phyloP scores from a whole-genome alignment of 2,113 vertebrate species.

The Malurus alboscapulatus region DNA sequence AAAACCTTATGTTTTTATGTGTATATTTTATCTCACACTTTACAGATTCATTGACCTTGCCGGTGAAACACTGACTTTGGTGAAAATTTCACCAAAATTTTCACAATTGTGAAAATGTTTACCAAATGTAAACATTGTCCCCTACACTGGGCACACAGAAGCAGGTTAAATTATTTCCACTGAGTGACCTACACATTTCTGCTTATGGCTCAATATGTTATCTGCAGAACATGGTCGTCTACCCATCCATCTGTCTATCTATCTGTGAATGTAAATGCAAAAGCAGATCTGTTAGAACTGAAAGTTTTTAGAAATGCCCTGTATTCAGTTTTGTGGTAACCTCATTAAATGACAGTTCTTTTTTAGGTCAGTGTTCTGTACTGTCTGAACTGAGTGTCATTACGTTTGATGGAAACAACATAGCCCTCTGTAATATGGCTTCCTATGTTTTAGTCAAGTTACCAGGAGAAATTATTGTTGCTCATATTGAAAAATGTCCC shows the following conservation, averaged over 20 bases:
- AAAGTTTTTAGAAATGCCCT: background rate
- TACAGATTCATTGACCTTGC: background rate
- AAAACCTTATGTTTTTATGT: background rate
- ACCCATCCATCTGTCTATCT: background rate
- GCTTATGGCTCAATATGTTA: background rate
- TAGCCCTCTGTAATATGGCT: slow-evolving; percentile 90
- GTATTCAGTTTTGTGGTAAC: background rate
- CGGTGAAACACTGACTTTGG: background rate
- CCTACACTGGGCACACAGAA: background rate
- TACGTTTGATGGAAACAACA: slow-evolving; percentile 95
- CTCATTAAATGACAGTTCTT: slow-evolving; percentile 40
- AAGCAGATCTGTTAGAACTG: background rate
- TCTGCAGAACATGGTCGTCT: background rate
- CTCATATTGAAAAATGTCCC: slow-evolving; percentile 93
- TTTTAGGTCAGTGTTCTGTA: slow-evolving; percentile 91
- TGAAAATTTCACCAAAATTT: background rate
- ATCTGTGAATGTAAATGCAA: background rate
- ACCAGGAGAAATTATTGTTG: slow-evolving; percentile 88
- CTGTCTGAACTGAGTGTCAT: slow-evolving; percentile 94
- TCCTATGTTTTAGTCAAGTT: slow-evolving; percentile 92
- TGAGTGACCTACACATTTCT: background rate
- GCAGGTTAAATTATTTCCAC: background rate
- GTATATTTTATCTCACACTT: background rate
- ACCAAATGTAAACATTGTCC: background rate
- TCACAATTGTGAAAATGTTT: background rate